phyloP scores from a whole-genome alignment of 2,113 vertebrate species.

The cattle (Bos taurus) region ARS-UCD2.0 NC_037329.1:124296501-124297000 shows the following conservation, averaged over 20 bases:
- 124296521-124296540: background rate
- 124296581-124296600: too few species aligned
- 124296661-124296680: background rate
- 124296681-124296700: background rate
- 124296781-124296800: background rate
- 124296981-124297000: background rate
- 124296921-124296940: background rate
- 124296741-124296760: accelerated
- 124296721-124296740: background rate
- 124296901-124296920: background rate
- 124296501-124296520: background rate
- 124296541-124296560: background rate
- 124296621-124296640: background rate
- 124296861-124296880: background rate
- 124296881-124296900: background rate
- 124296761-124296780: background rate
- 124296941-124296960: background rate
- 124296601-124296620: background rate
- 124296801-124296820: background rate
- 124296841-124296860: background rate
- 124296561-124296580: background rate
- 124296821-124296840: background rate
- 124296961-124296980: background rate
- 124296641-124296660: background rate
- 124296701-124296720: background rate